These are phyloP conservation scores for Plecturocebus donacophilus DNA, from an alignment of 2,113 vertebrate species.

Conservation along the genomic window DNA sequence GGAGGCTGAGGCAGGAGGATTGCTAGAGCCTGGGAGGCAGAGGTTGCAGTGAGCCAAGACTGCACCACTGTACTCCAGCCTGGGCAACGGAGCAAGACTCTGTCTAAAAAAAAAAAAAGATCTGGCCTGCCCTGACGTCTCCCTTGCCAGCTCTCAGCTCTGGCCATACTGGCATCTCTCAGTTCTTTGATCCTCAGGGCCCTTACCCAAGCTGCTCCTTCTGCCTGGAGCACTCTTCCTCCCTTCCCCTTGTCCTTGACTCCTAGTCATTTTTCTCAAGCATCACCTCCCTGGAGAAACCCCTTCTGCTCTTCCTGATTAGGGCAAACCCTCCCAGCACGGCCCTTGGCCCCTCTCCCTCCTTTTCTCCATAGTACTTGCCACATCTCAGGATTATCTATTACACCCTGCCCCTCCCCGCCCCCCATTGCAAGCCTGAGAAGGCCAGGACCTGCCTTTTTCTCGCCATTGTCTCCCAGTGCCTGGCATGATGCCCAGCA, in stretches of 20 bases:
- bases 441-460: background rate
- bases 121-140: background rate
- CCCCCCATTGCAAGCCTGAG: background rate
- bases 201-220: background rate
- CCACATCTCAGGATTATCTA: background rate
- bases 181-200: background rate
- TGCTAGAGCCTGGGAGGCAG: too few species aligned
- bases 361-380: background rate
- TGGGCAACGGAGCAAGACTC: too few species aligned
- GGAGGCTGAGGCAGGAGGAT: too few species aligned
- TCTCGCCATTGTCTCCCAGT: background rate
- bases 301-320: background rate
- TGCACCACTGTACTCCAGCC: too few species aligned
- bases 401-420: too few species aligned
- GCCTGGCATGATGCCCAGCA: background rate
- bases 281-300: background rate
- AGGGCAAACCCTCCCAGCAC: background rate
- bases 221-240: background rate
- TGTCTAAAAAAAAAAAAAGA: too few species aligned
- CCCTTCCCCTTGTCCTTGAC: background rate
- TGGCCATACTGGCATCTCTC: background rate
- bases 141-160: background rate
- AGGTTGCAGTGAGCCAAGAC: too few species aligned
- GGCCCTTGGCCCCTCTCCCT: background rate
- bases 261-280: background rate